Conservation (phyloP, 2,797 vertebrate genomes). For the Serranus cabrilla region DNA sequence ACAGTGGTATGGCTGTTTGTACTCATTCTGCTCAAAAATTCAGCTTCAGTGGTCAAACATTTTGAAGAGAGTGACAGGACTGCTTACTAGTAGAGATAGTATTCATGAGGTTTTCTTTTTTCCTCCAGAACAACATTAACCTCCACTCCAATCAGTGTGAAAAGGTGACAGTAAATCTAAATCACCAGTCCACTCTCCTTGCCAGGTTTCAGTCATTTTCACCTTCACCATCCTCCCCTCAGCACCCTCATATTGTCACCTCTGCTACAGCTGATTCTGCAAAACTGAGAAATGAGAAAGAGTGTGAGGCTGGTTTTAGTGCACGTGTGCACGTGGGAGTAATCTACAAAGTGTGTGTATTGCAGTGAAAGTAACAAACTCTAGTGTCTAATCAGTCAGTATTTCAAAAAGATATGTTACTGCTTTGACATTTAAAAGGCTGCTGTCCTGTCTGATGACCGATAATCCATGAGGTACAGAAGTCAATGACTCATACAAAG, state of each 20-base stretch:
- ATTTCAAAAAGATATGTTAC: slow-evolving; percentile 50
- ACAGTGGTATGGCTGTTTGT: neutral
- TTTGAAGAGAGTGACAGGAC: slow-evolving; percentile 22
- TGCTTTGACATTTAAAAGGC: slow-evolving; percentile 44
- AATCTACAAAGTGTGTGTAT: slow-evolving; percentile 6
- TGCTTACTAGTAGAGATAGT: slow-evolving; percentile 17
- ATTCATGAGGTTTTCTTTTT: slow-evolving; percentile 1
- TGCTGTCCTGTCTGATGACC: slow-evolving; percentile 36
- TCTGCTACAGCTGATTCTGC: slow-evolving; percentile 75
- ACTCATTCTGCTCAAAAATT: slow-evolving; percentile 16
- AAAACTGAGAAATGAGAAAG: slow-evolving; percentile 62
- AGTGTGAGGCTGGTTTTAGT: slow-evolving; percentile 20
- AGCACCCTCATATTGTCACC: slow-evolving; percentile 58
- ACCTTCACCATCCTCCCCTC: slow-evolving; percentile 60
- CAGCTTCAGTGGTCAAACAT: slow-evolving; percentile 17
- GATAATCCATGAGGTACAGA: slow-evolving; percentile 42
- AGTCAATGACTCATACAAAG: slow-evolving; percentile 36
- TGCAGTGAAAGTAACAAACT: slow-evolving; percentile 38
- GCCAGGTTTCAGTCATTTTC: slow-evolving; percentile 58
- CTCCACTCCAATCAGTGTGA: slow-evolving; percentile 45
- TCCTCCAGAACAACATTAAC: slow-evolving; percentile 52
- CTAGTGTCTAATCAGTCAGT: slow-evolving; percentile 44
- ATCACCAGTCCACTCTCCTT: slow-evolving; percentile 25
- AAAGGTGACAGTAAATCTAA: slow-evolving; percentile 53
- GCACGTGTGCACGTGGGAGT: slow-evolving; percentile 6